Evolutionary conservation across 35 echinoderm and acorn worm genomes (phyloP).

Genomic region (Lytechinus variegatus): DNA sequence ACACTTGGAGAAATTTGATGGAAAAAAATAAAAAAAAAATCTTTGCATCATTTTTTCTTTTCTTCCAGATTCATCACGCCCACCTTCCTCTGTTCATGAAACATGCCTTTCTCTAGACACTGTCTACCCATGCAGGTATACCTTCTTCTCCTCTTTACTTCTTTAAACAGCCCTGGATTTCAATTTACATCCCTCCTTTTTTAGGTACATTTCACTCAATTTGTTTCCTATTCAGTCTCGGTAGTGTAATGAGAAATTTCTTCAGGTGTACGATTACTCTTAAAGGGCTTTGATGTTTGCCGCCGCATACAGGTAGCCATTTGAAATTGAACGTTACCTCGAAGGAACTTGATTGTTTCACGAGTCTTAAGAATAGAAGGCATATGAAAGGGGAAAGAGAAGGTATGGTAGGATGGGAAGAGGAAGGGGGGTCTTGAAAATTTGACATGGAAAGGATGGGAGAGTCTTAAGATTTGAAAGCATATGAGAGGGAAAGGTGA

Average conservation of each 20-base stretch:
- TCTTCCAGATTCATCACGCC: too few species aligned
- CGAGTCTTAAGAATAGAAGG: not conserved
- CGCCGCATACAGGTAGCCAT: not conserved
- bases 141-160: not conserved
- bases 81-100: not conserved
- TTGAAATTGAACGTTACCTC: not conserved
- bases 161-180: not conserved
- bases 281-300: not conserved
- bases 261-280: slow-evolving; percentile 1
- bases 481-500: too few species aligned
- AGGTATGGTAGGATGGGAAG: not conserved
- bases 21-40: too few species aligned
- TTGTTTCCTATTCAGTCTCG: not conserved
- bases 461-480: too few species aligned
- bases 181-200: not conserved
- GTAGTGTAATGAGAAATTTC: not conserved
- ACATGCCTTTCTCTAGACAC: not conserved
- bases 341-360: not conserved
- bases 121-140: not conserved
- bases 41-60: too few species aligned
- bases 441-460: too few species aligned
- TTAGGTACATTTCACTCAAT: not conserved
- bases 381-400: not conserved
- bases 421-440: not conserved
- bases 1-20: too few species aligned